Base-by-base conservation (phyloP, 1,140 invertebrate species). In the Anastatus disparis region DNA sequence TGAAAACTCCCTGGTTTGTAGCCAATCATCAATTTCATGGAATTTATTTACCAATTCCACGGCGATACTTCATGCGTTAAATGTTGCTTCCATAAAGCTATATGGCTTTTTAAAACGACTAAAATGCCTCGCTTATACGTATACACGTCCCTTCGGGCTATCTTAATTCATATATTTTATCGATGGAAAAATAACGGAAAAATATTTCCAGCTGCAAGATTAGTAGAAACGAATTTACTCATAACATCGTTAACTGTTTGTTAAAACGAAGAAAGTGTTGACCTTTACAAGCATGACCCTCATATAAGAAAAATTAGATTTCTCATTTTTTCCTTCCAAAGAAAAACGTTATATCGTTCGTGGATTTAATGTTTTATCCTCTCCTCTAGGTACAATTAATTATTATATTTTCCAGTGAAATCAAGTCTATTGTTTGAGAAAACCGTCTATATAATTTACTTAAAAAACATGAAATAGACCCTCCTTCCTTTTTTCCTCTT, bases 361-460 rank as follows among this genome's bases (percentile, higher is more conserved):
- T 4, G 10, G 31, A 35, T 35, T 35, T 10, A 35, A 4, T 4
- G 31, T n/a, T n/a, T n/a, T n/a, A n/a, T n/a, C n/a, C n/a, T n/a
- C n/a, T n/a, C n/a, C n/a, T n/a, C n/a, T n/a, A n/a, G n/a, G n/a
- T n/a, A n/a, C n/a, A n/a, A n/a, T n/a, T 0, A 7, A 20, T 50
- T 27, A 42, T 58, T 52, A 61, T 59, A 58, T 58, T 58, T 68
- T 52, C 40, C 31, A 40, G 66, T 59, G 56, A 68, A 68, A 68
- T 52, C 55, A 26, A 1, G 35, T 29, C 53, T 56, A 61, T 61
- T 59, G 66, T 69, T 52, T 31, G 29, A n/a, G 10, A 12, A 13
- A 50, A 42, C 59, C 65, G 65, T 68, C 42, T n/a, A n/a, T 44
- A 20, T n/a, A 38, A 48, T 56, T 44, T 55, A 56, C 26, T 22